Evolutionary conservation across 2,113 vertebrate species (phyloP).

Genomic region (Jacana jacana): DNA sequence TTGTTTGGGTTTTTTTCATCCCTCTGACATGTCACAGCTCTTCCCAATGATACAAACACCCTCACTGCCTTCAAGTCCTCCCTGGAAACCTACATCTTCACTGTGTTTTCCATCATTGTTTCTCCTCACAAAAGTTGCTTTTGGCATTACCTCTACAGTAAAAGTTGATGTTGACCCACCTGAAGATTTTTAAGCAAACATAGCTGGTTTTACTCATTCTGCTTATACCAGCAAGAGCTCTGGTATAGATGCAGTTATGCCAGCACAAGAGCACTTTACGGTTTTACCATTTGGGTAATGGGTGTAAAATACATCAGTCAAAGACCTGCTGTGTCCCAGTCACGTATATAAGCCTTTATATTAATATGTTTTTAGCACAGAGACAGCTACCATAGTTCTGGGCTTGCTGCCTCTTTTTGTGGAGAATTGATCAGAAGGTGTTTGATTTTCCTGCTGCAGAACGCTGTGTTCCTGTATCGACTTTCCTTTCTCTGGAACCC

Average conservation of each 20-base stretch:
- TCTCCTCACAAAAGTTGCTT: not conserved
- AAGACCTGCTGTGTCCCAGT: not conserved
- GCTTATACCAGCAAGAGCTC: not conserved
- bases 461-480: not conserved
- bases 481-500: not conserved
- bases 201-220: not conserved
- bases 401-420: not conserved
- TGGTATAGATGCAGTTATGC: not conserved
- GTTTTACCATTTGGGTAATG: not conserved
- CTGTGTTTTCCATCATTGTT: not conserved
- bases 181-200: not conserved
- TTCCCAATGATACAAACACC: not conserved
- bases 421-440: conserved; percentile 6
- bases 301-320: not conserved
- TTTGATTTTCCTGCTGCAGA: not conserved
- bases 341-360: not conserved
- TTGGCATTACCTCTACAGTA: not conserved
- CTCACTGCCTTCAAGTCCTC: not conserved
- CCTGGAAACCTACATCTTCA: not conserved
- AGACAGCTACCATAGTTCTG: not conserved
- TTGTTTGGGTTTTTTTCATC: not conserved
- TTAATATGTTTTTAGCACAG: not conserved
- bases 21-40: not conserved
- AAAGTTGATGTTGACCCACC: not conserved
- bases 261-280: not conserved